phyloP scores from a whole-genome alignment of 2,113 vertebrate species.

The Phalacrocorax carbo region DNA sequence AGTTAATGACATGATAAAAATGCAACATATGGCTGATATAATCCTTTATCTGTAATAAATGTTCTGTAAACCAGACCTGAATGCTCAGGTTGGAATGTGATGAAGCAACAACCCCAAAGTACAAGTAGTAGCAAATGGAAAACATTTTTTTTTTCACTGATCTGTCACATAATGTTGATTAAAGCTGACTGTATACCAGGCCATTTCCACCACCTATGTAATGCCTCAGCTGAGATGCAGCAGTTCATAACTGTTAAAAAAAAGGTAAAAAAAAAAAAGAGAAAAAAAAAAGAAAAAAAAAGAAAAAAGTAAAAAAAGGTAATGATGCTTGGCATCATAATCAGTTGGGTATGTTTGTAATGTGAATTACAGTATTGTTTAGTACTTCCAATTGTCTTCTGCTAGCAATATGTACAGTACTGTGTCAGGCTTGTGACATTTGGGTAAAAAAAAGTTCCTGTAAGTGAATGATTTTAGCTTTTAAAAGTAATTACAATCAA shows the following conservation, averaged over 20 bases:
- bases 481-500: constrained; percentile 76
- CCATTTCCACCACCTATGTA: constrained; percentile 66
- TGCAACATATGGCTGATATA: background rate
- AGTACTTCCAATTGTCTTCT: constrained; percentile 88
- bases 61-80: background rate
- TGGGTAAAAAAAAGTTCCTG: constrained; percentile 78
- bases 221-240: constrained; percentile 71
- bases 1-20: background rate
- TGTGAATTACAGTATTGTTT: constrained; percentile 81
- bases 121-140: background rate
- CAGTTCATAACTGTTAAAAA: constrained; percentile 57
- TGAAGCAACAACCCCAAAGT: background rate
- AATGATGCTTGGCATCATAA: constrained; percentile 68
- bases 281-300: background rate
- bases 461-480: constrained; percentile 91
- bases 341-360: constrained; percentile 86
- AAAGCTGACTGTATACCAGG: constrained; percentile 47
- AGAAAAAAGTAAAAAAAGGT: constrained; percentile 35
- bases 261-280: background rate
- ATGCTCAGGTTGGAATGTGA: background rate
- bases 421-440: constrained; percentile 88
- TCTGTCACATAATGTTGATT: constrained; percentile 39
- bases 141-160: background rate
- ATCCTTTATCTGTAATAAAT: background rate
- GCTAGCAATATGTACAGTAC: constrained; percentile 94